Percentiles rank a stretch among this genome's conserved stretches.
Conservation (phyloP, 2,888 invertebrate species). For the Embidobia sp. region DNA sequence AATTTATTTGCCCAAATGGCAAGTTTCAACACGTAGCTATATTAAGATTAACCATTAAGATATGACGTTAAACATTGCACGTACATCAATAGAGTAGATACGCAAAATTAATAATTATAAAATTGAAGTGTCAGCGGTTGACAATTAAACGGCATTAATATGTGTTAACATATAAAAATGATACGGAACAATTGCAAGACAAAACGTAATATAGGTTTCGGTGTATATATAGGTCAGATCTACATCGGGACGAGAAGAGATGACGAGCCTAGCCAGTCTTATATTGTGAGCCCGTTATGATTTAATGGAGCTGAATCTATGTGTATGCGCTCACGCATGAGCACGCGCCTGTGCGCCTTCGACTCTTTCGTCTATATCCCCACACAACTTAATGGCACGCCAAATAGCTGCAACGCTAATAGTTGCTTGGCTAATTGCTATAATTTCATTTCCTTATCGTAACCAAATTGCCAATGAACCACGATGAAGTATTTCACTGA, state of each 20-base stretch:
- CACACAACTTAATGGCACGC: slow-evolving; percentile 64
- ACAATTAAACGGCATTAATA: slow-evolving; percentile 10
- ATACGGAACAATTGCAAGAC: slow-evolving; percentile 24
- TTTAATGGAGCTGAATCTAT: slow-evolving; percentile 65
- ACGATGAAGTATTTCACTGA: slow-evolving; percentile 54
- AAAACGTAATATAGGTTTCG: slow-evolving; percentile 54
- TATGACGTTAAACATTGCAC: too few species aligned
- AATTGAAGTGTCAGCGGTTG: neutral
- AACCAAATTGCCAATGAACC: slow-evolving; percentile 65
- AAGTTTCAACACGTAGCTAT: too few species aligned
- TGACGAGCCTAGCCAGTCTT: slow-evolving; percentile 61
- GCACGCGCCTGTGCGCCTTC: slow-evolving; percentile 63
- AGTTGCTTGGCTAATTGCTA: slow-evolving; percentile 64
- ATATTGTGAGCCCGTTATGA: slow-evolving; percentile 64
- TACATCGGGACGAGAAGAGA: slow-evolving; percentile 58
- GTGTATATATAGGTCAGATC: slow-evolving; percentile 60
- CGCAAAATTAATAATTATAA: neutral
- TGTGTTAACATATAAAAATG: slow-evolving; percentile 7
- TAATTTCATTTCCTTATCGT: slow-evolving; percentile 65
- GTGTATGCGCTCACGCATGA: slow-evolving; percentile 64
- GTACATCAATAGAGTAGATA: neutral
- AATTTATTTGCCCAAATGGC: too few species aligned
- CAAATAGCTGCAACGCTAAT: slow-evolving; percentile 64
- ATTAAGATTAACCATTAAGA: too few species aligned
- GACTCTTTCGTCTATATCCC: slow-evolving; percentile 64